Conservation (phyloP, 2,888 invertebrate species). For the Pollenia griseotomentosa region DNA sequence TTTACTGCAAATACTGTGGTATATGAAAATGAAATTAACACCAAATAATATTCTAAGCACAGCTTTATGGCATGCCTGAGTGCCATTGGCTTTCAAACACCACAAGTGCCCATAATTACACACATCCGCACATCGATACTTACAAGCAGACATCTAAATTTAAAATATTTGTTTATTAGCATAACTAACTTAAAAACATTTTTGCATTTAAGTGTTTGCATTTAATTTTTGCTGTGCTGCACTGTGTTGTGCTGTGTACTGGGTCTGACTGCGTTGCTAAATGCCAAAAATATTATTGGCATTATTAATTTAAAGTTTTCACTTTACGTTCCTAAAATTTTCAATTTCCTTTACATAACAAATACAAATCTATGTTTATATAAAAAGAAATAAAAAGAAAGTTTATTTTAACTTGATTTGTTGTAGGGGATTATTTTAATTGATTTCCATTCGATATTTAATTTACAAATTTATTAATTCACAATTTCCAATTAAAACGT, state of each 20-base stretch:
- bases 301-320: slow-evolving; percentile 69
- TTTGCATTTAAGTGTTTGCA: slow-evolving; percentile 54
- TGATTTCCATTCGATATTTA: not conserved
- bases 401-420: slow-evolving; percentile 17
- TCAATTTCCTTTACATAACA: slow-evolving; percentile 65
- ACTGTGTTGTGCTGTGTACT: not conserved
- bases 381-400: slow-evolving; percentile 52
- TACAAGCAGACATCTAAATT: slow-evolving; percentile 31
- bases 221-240: slow-evolving; percentile 3
- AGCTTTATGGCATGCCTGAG: slow-evolving; percentile 28
- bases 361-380: slow-evolving; percentile 4
- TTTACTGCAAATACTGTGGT: not conserved
- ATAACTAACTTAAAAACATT: slow-evolving; percentile 53
- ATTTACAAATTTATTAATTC: not conserved
- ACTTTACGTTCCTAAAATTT: slow-evolving; percentile 65
- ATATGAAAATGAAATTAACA: slow-evolving; percentile 71
- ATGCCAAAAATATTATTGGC: slow-evolving; percentile 70
- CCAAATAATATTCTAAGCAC: slow-evolving; percentile 74
- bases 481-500: not conserved
- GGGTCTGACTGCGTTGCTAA: slow-evolving; percentile 27
- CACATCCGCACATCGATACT: not conserved
- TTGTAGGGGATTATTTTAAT: slow-evolving; percentile 20
- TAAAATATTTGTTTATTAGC: slow-evolving; percentile 57
- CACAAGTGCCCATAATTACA: not conserved
- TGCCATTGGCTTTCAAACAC: slow-evolving; percentile 34